Percentiles rank a stretch among this genome's conserved stretches.
These are phyloP conservation scores for Parazoanthus swiftii DNA, from an alignment of 92 coral and sea anemone genomes.

Conservation along the genomic window DNA sequence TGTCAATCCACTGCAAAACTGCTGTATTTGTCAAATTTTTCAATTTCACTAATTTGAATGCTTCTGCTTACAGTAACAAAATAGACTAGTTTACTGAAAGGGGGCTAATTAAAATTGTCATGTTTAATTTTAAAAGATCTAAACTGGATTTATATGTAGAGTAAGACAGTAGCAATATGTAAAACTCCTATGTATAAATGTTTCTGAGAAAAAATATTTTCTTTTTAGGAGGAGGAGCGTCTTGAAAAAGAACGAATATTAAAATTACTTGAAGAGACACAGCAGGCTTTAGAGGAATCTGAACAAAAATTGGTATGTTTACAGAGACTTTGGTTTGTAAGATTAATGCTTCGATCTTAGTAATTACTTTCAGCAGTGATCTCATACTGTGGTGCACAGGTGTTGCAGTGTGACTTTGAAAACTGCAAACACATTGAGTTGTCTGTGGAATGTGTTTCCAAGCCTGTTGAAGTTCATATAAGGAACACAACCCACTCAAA, in stretches of 20 bases:
- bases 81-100: not conserved
- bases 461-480: too few species aligned
- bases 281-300: constrained; percentile 85
- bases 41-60: not conserved
- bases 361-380: not conserved
- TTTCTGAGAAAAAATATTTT: not conserved
- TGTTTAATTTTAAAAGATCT: not conserved
- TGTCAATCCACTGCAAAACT: not conserved
- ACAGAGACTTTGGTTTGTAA: not conserved
- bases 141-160: not conserved
- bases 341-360: not conserved
- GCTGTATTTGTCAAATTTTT: not conserved
- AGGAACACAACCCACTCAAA: too few species aligned
- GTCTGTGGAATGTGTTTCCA: too few species aligned
- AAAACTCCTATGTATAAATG: not conserved
- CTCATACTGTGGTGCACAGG: not conserved
- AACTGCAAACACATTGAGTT: too few species aligned
- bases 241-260: constrained; percentile 82
- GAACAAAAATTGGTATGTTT: constrained; percentile 92
- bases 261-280: constrained; percentile 77
- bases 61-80: not conserved
- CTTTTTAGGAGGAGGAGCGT: constrained; percentile 88
- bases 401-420: not conserved
- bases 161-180: not conserved
- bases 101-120: not conserved